Evolutionary conservation across 2,888 invertebrate genomes (phyloP).

Genomic region (Stratiomys singularior): DNA sequence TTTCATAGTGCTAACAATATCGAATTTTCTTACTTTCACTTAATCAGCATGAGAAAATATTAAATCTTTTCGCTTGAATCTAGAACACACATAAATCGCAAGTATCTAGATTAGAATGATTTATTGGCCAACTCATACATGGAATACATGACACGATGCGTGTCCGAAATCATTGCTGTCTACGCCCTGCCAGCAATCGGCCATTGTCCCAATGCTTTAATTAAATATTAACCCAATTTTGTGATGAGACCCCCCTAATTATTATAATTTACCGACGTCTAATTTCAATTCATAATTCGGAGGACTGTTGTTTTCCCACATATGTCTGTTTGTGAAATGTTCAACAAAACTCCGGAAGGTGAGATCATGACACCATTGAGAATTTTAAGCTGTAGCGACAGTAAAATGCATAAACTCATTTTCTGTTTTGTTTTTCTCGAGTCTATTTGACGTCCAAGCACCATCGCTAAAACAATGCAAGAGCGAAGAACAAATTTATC

Average conservation of each 20-base stretch:
- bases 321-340: not conserved
- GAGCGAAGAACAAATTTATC: not conserved
- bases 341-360: slow-evolving; percentile 5
- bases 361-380: slow-evolving; percentile 16
- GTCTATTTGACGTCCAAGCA: not conserved
- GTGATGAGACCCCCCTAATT: not conserved
- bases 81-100: not conserved
- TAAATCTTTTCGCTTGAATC: not conserved
- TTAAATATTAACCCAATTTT: slow-evolving; percentile 33
- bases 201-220: slow-evolving; percentile 20
- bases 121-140: no score
- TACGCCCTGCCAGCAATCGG: not conserved
- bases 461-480: not conserved
- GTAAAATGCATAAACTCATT: not conserved
- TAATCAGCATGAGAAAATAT: not conserved
- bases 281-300: slow-evolving; percentile 11
- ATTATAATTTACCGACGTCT: slow-evolving; percentile 18
- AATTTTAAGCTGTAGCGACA: not conserved
- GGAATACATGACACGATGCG: not conserved
- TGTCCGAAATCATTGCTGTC: not conserved
- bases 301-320: slow-evolving; percentile 5
- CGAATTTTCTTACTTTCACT: no score
- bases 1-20: no score
- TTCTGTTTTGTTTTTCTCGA: no score
- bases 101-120: no score